Percentiles rank a stretch among this genome's conserved stretches.
Evolutionary conservation across 2,888 invertebrate genomes (phyloP).

Genomic region (Platypus cylindrus): DNA sequence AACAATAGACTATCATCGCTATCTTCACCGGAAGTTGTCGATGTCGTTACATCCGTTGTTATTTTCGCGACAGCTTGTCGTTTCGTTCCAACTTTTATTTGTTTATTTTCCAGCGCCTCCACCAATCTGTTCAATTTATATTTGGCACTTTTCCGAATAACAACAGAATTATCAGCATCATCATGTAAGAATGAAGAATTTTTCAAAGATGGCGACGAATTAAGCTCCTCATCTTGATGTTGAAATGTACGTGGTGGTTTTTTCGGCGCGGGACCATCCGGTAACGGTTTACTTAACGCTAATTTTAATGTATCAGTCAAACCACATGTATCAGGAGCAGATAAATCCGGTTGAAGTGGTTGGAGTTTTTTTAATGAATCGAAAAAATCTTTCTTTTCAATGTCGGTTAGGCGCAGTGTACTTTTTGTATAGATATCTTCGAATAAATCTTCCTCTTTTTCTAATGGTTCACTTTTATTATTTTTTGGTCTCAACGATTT

Average conservation of each 20-base stretch:
- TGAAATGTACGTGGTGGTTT: constrained; percentile 60
- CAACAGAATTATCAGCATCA: no score
- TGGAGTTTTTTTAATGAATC: constrained; percentile 10
- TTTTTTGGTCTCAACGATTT: constrained; percentile 25
- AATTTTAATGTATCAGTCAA: constrained; percentile 48
- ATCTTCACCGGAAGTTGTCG: constrained; percentile 29
- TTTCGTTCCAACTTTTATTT: constrained; percentile 22
- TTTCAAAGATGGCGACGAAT: constrained; percentile 4
- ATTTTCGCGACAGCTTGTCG: no score
- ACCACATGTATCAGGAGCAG: no score
- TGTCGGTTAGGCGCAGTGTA: constrained; percentile 23
- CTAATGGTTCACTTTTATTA: constrained; percentile 11
- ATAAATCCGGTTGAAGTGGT: constrained; percentile 12
- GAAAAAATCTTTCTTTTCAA: constrained; percentile 11
- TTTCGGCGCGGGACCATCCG: constrained; percentile 58
- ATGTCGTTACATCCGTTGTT: constrained; percentile 21
- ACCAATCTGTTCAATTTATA: constrained; percentile 54
- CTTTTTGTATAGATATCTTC: constrained; percentile 22
- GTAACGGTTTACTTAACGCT: constrained; percentile 54
- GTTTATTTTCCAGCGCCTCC: constrained; percentile 42
- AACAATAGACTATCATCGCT: constrained; percentile 28
- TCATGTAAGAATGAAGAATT: constrained; percentile 5
- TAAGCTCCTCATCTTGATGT: constrained; percentile 21
- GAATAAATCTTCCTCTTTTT: constrained; percentile 10
- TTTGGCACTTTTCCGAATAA: constrained; percentile 32